Conservation (phyloP, 2,797 vertebrate genomes). For the Pipistrellus pygmaeus region DNA sequence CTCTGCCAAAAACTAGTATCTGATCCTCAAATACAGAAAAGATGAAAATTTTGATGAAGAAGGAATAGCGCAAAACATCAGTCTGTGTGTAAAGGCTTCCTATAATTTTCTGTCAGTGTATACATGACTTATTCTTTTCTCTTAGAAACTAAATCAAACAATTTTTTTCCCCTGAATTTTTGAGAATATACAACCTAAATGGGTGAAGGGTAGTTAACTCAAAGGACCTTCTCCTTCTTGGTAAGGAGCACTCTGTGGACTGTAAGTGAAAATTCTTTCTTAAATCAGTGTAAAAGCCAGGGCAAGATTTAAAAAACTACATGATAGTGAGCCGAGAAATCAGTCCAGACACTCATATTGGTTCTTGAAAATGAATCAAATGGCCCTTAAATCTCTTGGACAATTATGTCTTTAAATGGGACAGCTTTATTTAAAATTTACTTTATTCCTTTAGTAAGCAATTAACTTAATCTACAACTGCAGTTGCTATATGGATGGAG, state of each 20-base stretch:
- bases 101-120: background rate
- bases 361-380: conserved; percentile 53
- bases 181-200: background rate
- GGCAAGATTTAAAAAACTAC: conserved; percentile 17
- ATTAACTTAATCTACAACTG: conserved; percentile 45
- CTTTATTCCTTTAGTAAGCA: conserved; percentile 56
- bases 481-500: conserved; percentile 51
- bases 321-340: background rate
- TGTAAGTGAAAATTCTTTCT: background rate
- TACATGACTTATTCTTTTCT: background rate
- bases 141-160: background rate
- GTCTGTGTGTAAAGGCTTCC: background rate
- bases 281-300: background rate
- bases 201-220: background rate
- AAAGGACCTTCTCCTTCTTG: background rate
- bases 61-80: background rate
- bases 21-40: background rate
- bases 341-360: conserved; percentile 15
- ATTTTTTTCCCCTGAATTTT: background rate
- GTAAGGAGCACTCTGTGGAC: conserved; percentile 15
- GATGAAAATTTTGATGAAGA: background rate
- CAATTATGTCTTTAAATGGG: conserved; percentile 33
- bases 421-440: conserved; percentile 71
- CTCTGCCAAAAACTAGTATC: background rate
- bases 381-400: conserved; percentile 69